Evolutionary conservation across 2,797 vertebrate genomes (phyloP).

Genomic region (Channallabes apus): DNA sequence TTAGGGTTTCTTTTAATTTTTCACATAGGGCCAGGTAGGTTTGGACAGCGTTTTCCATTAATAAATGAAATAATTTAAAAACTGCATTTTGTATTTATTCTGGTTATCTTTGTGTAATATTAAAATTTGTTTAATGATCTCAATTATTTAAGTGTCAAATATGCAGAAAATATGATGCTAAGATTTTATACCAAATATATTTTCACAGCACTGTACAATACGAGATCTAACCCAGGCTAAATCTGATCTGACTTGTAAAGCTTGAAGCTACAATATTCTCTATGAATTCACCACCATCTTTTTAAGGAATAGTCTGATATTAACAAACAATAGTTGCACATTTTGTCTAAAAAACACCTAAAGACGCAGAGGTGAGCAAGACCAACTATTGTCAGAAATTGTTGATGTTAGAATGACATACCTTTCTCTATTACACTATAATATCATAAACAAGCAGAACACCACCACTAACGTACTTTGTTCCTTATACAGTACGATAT

Average conservation of each 20-base stretch:
- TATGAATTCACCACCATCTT: not conserved
- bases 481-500: not conserved
- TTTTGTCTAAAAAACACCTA: not conserved
- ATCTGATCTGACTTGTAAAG: not conserved
- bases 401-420: slow-evolving; percentile 50
- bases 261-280: not conserved
- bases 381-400: slow-evolving; percentile 68
- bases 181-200: no score
- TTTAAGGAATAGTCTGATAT: not conserved
- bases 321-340: no score
- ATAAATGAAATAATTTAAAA: no score
- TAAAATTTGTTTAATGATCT: no score
- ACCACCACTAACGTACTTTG: not conserved
- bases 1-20: no score
- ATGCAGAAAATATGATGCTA: no score
- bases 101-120: no score
- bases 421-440: not conserved
- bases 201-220: no score
- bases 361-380: slow-evolving; percentile 34
- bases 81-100: no score
- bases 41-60: no score
- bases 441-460: not conserved
- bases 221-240: not conserved
- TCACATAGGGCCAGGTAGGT: no score
- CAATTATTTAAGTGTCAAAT: no score